These are phyloP conservation scores for Pitangus sulphuratus DNA, from an alignment of 2,797 vertebrate species.

Conservation along the genomic window DNA sequence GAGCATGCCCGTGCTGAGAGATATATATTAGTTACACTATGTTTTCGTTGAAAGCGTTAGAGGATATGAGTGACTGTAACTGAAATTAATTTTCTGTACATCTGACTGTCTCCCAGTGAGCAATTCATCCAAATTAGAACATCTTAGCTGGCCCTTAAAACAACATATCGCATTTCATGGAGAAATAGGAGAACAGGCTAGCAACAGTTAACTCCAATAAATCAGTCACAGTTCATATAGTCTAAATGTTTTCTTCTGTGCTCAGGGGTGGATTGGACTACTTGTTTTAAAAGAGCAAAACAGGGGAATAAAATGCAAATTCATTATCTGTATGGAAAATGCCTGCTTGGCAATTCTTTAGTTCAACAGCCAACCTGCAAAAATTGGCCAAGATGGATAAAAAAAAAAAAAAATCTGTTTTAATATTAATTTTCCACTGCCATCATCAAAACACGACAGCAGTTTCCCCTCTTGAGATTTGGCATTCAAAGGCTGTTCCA, in stretches of 20 bases:
- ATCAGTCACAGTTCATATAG: not conserved
- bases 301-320: conserved; percentile 30
- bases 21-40: conserved; percentile 51
- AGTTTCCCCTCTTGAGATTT: conserved; percentile 3
- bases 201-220: not conserved
- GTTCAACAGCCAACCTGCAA: not conserved
- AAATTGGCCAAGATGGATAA: conserved; percentile 7
- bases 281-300: conserved; percentile 37
- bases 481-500: conserved; percentile 11
- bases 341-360: conserved; percentile 5
- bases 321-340: not conserved
- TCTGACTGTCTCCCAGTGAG: conserved; percentile 13
- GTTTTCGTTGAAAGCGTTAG: conserved; percentile 47
- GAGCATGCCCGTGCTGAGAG: not conserved
- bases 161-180: not conserved
- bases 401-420: not conserved
- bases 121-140: conserved; percentile 22
- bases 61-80: conserved; percentile 31
- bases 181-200: not conserved
- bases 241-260: not conserved
- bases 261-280: not conserved
- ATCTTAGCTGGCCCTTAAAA: conserved; percentile 14
- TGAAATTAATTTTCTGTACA: conserved; percentile 37
- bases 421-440: conserved; percentile 38
- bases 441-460: conserved; percentile 9